Conservation (phyloP, 2,797 vertebrate genomes). For the Tapera naevia region DNA sequence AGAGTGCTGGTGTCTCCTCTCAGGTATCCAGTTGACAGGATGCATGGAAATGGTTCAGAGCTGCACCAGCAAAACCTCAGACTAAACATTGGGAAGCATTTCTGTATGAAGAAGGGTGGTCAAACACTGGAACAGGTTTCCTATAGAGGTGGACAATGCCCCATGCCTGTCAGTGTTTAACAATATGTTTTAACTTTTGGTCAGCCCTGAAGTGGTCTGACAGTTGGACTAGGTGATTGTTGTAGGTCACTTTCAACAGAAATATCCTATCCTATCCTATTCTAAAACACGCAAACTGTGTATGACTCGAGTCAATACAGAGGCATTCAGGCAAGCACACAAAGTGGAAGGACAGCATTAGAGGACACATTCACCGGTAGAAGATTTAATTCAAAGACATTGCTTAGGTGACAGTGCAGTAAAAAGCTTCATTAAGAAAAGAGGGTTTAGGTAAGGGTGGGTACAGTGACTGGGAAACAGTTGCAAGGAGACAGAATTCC, state of each 20-base stretch:
- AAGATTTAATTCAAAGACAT: not conserved
- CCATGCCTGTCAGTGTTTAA: not conserved
- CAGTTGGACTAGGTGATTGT: fast-evolving
- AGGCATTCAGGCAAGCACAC: not conserved
- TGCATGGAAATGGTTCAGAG: not conserved
- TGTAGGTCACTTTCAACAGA: not conserved
- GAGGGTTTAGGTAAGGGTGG: not conserved
- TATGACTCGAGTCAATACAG: not conserved
- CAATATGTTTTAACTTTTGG: not conserved
- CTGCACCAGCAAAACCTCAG: not conserved
- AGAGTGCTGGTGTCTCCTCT: not conserved
- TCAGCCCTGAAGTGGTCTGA: not conserved
- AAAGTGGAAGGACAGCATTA: not conserved
- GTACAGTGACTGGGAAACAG: not conserved
- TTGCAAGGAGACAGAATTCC: not conserved
- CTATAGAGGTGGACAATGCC: not conserved
- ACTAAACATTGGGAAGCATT: not conserved
- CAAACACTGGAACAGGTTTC: not conserved
- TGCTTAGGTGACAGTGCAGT: not conserved
- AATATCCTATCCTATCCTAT: not conserved
- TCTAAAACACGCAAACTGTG: not conserved
- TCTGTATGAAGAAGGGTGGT: not conserved
- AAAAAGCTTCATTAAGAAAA: not conserved
- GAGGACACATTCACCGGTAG: not conserved
- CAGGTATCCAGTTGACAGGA: not conserved